Conservation (phyloP, 2,113 vertebrate species). For the Cyprinus carpio region DNA sequence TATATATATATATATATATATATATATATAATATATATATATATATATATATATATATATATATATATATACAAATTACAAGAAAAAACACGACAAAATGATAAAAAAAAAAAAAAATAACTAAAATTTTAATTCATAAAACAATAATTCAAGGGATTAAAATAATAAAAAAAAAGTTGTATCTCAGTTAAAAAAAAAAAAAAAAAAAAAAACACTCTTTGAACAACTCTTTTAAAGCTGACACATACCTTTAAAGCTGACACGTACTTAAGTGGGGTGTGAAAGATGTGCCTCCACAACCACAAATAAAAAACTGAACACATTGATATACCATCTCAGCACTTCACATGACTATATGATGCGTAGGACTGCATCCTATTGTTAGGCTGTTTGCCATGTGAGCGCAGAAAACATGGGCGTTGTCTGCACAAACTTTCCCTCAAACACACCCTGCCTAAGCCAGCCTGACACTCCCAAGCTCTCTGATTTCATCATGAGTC, state of each 20-base stretch:
- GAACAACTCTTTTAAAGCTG: background rate
- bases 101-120: no score
- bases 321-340: background rate
- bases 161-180: no score
- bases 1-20: no score
- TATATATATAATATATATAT: no score
- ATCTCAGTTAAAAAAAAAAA: no score
- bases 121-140: no score
- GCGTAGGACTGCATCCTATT: background rate
- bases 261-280: background rate
- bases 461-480: background rate
- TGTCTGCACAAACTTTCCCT: conserved; percentile 16
- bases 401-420: background rate
- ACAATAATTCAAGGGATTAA: no score
- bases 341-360: background rate
- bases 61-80: no score
- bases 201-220: no score
- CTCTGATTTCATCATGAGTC: conserved; percentile 42
- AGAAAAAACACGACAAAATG: no score
- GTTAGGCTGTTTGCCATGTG: background rate
- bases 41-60: no score
- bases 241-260: no score
- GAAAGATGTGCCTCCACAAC: background rate
- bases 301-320: background rate
- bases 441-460: conserved; percentile 13